phyloP scores from a whole-genome alignment of 2,797 vertebrate genomes.

The Tenualosa thibaudeaui region DNA sequence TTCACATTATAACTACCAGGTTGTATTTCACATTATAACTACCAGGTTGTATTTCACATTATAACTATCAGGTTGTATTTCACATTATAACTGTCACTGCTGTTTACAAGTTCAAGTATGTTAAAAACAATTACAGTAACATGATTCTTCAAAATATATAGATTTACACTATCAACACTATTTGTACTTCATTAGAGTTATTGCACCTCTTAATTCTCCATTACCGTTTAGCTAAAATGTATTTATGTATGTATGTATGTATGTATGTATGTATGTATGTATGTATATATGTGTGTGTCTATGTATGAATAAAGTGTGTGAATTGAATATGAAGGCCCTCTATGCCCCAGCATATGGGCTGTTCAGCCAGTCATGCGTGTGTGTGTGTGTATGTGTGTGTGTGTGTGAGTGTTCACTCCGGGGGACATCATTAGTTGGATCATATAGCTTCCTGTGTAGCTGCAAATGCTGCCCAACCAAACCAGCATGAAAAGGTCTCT shows the following conservation, averaged over 20 bases:
- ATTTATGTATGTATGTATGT: too few species aligned
- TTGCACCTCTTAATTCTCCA: too few species aligned
- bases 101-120: too few species aligned
- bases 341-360: background rate
- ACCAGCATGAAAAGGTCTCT: background rate
- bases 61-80: background rate
- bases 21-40: too few species aligned
- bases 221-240: too few species aligned
- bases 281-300: too few species aligned
- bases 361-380: background rate
- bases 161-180: too few species aligned
- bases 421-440: background rate
- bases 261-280: too few species aligned
- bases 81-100: background rate
- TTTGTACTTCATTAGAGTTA: too few species aligned
- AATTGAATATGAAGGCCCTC: background rate
- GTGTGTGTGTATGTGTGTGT: conserved; percentile 14
- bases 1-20: background rate
- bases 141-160: too few species aligned
- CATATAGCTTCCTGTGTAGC: conserved; percentile 1
- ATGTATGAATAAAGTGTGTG: background rate
- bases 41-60: background rate
- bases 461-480: background rate
- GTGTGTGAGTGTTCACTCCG: background rate
- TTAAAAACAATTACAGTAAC: too few species aligned